Percentiles rank a stretch among this genome's conserved stretches.
Evolutionary conservation across 2,888 invertebrate genomes (phyloP).

Genomic region (Cantharis flavilabris): DNA sequence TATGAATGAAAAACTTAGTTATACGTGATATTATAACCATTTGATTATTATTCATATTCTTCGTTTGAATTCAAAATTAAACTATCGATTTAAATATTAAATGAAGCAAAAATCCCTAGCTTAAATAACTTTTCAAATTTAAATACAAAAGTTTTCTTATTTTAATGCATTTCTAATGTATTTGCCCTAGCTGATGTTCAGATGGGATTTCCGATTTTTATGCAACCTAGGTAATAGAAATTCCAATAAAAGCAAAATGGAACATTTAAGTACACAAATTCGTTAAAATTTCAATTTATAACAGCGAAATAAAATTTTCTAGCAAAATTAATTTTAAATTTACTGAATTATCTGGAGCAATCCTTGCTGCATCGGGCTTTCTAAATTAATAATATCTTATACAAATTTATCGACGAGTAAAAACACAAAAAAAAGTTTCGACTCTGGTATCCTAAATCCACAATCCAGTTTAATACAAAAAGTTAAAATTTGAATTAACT

Average conservation of each 20-base stretch:
- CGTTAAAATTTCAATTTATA: background rate
- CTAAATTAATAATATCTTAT: too few relatives aligned
- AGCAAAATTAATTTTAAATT: background rate
- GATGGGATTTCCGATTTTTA: background rate
- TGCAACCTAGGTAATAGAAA: background rate
- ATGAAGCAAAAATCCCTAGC: background rate
- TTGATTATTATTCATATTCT: background rate
- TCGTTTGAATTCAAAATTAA: background rate
- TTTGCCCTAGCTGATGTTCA: background rate
- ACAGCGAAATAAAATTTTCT: background rate
- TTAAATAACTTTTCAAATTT: background rate
- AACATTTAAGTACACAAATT: background rate
- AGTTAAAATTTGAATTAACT: too few relatives aligned
- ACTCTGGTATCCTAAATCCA: too few relatives aligned
- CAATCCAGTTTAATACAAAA: too few relatives aligned
- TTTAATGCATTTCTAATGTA: background rate
- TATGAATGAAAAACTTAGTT: background rate
- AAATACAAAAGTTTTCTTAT: background rate
- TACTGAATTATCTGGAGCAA: too few relatives aligned
- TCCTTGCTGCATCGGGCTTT: too few relatives aligned
- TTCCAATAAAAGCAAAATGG: background rate
- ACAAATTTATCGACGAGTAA: too few relatives aligned
- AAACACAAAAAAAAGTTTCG: too few relatives aligned
- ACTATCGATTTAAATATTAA: background rate
- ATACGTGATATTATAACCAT: background rate